Percentiles rank a stretch among this genome's conserved stretches.
Evolutionary conservation across 2,113 vertebrate genomes (phyloP).

Genomic region (Dicerorhinus sumatrensis): DNA sequence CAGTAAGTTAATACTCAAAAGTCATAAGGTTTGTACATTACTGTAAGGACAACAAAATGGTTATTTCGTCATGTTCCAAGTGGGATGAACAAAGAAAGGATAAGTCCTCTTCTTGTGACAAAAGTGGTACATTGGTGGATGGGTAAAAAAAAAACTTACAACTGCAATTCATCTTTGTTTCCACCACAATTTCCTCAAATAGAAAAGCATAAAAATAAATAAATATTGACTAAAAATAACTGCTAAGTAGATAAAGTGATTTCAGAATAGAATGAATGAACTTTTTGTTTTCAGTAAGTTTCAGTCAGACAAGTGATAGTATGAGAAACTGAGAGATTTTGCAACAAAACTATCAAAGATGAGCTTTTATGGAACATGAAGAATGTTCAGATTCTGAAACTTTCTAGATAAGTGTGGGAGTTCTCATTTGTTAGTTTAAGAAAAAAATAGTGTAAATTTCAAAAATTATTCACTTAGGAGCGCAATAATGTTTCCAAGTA

Average conservation of each 20-base stretch:
- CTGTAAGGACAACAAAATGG: background rate
- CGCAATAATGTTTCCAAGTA: background rate
- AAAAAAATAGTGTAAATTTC: background rate
- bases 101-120: background rate
- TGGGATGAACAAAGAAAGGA: background rate
- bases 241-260: background rate
- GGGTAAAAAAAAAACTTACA: background rate
- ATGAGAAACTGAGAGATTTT: background rate
- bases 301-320: background rate
- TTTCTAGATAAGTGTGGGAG: background rate
- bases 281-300: background rate
- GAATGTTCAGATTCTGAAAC: background rate
- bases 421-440: background rate
- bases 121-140: background rate
- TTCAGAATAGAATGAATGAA: background rate
- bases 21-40: background rate
- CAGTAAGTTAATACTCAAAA: background rate
- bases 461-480: background rate
- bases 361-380: background rate
- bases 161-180: background rate
- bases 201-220: slow-evolving; percentile 22
- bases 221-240: background rate
- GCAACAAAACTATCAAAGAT: background rate
- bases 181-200: background rate
- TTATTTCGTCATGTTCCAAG: background rate